Base-by-base conservation (phyloP, 2,113 vertebrate species). In the Sturnira hondurensis region DNA sequence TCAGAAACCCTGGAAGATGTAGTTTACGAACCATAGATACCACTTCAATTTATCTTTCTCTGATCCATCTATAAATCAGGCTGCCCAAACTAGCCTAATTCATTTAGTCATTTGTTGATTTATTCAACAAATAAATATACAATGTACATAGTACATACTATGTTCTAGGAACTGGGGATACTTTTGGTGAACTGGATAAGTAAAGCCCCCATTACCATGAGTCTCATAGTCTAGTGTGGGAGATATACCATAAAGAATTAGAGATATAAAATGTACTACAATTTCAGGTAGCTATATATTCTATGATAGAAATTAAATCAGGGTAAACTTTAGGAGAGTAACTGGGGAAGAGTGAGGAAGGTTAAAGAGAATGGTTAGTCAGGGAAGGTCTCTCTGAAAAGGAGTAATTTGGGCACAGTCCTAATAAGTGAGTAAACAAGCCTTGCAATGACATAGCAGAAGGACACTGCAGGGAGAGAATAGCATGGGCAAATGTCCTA, bases 1-100 rank as follows among this genome's bases (percentile, higher is more conserved):
- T 95, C 58, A 83, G 17, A 95, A 97, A 94, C 17, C 73, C 78
- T n/a, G 85, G 80, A 71, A 97, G 36, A 87, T 61, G 1, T n/a
- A 90, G 56, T 45, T 80, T 19, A 52, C 78, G 28, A 71, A 80
- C 45, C 33, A 78, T 36, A 73, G 45, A 63, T n/a, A 28, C 3
- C 4, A 43, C 2, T 1, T 82, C 58, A 36, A 13, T 58, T 93
- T 50, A 24, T 86, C 17, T 80, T 92, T 54, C 7, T 70, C 54
- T 92, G 11, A 28, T 56, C 12, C 26, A 61, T 86, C 28, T 38
- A 4, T 58, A 73, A 38, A 20, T 86, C 85, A 41, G 19, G n/a
- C 31, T 88, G 43, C 22, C 38, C 7, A 65, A 43, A 41, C 4
- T 87, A 68, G 41, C 22, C 33, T 70, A 45, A 84, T n/a, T 77